phyloP scores from a whole-genome alignment of 2,797 vertebrate species.

The Cryptoprocta ferox region DNA sequence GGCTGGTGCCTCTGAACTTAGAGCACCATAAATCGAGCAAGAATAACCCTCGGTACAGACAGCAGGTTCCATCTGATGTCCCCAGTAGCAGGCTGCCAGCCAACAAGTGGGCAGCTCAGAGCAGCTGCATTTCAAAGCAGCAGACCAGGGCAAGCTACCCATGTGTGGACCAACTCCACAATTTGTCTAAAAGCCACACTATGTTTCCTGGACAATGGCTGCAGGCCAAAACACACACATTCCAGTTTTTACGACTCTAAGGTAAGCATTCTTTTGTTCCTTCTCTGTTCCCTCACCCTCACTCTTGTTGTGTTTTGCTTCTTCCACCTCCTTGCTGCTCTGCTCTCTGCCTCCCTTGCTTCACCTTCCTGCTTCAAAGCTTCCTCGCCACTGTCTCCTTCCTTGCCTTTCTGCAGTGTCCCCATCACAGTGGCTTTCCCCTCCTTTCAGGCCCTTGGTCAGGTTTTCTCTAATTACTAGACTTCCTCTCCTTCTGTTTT shows the following conservation, averaged over 20 bases:
- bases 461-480: not conserved
- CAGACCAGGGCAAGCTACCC: slow-evolving; percentile 1
- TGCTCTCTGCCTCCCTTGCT: not conserved
- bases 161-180: not conserved
- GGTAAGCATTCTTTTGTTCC: slow-evolving; percentile 66
- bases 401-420: not conserved
- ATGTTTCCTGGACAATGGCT: slow-evolving; percentile 59
- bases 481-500: slow-evolving; percentile 33
- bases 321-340: not conserved
- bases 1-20: not conserved
- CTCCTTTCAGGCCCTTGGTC: not conserved
- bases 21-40: not conserved
- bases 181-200: slow-evolving; percentile 68
- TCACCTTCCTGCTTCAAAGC: not conserved
- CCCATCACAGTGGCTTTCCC: not conserved
- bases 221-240: slow-evolving; percentile 71
- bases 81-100: not conserved
- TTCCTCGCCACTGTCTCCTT: not conserved
- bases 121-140: slow-evolving; percentile 18
- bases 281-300: not conserved
- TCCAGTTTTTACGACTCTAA: slow-evolving; percentile 43
- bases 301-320: not conserved
- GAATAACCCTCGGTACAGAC: not conserved
- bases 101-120: not conserved
- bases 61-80: not conserved